A percentile compares a stretch with the other conserved stretches of the same genome.
These are phyloP conservation scores for Ceuthmochares aereus DNA, from an alignment of 2,113 vertebrate genomes.

Conservation along the genomic window DNA sequence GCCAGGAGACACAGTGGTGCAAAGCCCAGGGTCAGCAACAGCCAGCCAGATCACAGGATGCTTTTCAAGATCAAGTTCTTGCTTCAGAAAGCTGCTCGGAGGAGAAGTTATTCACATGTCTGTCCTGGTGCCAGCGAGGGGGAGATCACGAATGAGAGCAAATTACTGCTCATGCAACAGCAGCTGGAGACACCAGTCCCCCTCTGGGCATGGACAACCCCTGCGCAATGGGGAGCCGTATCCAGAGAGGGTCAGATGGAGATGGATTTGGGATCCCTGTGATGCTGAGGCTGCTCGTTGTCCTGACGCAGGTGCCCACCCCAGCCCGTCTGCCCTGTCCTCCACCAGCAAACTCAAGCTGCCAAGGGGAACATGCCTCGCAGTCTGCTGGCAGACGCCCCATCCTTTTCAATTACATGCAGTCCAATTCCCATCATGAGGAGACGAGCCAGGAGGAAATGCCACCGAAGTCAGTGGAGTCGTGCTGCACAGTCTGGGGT, in stretches of 20 bases:
- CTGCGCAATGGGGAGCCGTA: accelerated
- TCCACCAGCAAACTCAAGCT: background rate
- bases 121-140: background rate
- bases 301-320: background rate
- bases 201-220: background rate
- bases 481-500: background rate
- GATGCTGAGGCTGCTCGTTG: background rate
- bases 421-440: slow-evolving; percentile 18
- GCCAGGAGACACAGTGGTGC: accelerated
- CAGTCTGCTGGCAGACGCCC: slow-evolving; percentile 21
- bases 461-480: background rate
- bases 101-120: background rate
- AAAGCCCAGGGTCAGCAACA: background rate
- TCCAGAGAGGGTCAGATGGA: background rate
- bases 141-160: background rate
- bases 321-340: background rate
- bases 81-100: background rate
- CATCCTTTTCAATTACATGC: slow-evolving; percentile 37
- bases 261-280: background rate
- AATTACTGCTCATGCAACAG: background rate
- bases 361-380: background rate
- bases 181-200: background rate
- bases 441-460: slow-evolving; percentile 53
- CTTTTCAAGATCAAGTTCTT: background rate
- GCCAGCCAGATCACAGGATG: background rate